Evolutionary conservation across 2,113 vertebrate genomes (phyloP).

Genomic region (Rhinopomastus cyanomelas): DNA sequence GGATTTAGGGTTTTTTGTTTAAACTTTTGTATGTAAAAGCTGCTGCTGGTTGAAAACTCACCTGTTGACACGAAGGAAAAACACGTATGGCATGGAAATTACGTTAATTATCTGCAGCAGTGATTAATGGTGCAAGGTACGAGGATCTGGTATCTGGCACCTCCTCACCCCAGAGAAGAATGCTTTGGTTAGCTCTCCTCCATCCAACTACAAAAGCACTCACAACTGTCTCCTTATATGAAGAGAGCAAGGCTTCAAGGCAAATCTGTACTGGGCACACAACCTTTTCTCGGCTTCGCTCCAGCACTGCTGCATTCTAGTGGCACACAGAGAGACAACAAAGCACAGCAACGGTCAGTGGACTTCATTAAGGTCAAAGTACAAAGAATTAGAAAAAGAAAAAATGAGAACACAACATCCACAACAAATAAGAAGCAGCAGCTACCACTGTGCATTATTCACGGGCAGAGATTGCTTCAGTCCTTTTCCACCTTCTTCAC

Average conservation of each 20-base stretch:
- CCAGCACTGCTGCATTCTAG: accelerated
- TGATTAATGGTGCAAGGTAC: not conserved
- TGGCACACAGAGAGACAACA: not conserved
- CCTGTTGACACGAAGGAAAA: not conserved
- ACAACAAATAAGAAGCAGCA: not conserved
- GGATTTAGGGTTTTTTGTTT: not conserved
- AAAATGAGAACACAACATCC: not conserved
- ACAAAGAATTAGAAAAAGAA: not conserved
- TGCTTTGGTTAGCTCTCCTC: not conserved
- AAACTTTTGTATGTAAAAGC: not conserved
- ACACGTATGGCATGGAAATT: not conserved
- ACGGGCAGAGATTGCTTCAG: accelerated
- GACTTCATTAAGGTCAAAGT: not conserved
- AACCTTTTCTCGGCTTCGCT: too few relatives aligned
- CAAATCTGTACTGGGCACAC: not conserved
- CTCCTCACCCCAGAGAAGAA: not conserved
- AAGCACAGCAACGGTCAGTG: accelerated
- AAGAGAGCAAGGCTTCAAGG: not conserved
- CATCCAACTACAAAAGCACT: not conserved
- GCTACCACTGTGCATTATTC: not conserved
- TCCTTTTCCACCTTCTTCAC: not conserved
- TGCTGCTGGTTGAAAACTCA: not conserved
- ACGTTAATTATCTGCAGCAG: not conserved
- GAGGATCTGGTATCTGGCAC: not conserved
- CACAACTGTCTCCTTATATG: not conserved